phyloP scores from a whole-genome alignment of 1,140 invertebrate species.

The Mercenaria mercenaria region DNA sequence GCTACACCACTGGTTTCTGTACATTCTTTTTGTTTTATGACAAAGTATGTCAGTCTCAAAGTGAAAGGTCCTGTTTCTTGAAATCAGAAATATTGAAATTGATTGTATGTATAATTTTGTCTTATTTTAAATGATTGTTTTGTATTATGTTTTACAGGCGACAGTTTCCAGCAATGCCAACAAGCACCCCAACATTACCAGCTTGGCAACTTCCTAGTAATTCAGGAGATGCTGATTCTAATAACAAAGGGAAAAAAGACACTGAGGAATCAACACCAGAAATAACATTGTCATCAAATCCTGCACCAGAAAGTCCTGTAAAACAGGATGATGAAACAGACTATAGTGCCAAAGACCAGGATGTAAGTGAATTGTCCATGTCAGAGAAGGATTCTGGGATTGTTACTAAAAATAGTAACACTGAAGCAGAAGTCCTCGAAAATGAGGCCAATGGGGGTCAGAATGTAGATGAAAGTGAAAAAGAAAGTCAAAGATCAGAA shows the following conservation, averaged over 20 bases:
- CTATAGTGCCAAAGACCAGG: neutral
- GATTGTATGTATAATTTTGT: too few species aligned
- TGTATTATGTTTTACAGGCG: too few species aligned
- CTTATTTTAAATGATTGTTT: too few species aligned
- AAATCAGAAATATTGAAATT: too few species aligned
- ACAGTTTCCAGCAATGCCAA: slow-evolving; percentile 78
- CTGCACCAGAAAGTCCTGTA: neutral
- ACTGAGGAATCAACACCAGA: neutral
- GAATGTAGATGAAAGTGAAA: slow-evolving; percentile 11
- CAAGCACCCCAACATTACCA: slow-evolving; percentile 73
- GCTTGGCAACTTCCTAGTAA: slow-evolving; percentile 75
- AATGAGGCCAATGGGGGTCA: slow-evolving; percentile 5
- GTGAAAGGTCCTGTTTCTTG: too few species aligned
- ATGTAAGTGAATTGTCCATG: neutral
- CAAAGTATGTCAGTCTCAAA: too few species aligned
- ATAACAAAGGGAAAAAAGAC: slow-evolving; percentile 1
- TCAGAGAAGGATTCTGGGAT: neutral
- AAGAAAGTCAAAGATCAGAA: neutral
- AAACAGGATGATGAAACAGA: neutral
- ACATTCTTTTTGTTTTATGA: too few species aligned
- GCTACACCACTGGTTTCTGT: too few species aligned
- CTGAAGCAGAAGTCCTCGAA: neutral
- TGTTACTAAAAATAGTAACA: slow-evolving; percentile 45
- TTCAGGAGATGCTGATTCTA: slow-evolving; percentile 52
- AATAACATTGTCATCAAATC: slow-evolving; percentile 14